Evolutionary conservation across 30 jellyfish, hydroid and myxozoan species (phyloP).

Genomic region (Aurelia coerulea): DNA sequence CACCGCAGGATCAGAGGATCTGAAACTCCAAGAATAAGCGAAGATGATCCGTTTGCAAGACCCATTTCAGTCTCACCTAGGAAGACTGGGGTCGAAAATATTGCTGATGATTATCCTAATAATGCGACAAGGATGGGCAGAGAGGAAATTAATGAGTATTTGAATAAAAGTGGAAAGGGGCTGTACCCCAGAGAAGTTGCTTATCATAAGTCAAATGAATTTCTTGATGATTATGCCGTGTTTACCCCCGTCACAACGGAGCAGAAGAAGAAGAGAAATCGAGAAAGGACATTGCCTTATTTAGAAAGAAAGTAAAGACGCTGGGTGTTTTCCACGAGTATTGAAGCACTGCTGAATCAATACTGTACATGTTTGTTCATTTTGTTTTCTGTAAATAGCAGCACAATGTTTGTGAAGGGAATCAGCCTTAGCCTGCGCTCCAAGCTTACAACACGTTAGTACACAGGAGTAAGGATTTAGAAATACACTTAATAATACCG

Average conservation of each 20-base stretch:
- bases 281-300: not conserved
- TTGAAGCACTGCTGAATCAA: too few species aligned
- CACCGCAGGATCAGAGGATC: slow-evolving; percentile 56
- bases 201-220: slow-evolving; percentile 41
- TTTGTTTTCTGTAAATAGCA: too few species aligned
- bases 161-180: slow-evolving; percentile 42
- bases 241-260: slow-evolving; percentile 54
- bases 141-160: slow-evolving; percentile 25
- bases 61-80: slow-evolving; percentile 20
- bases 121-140: slow-evolving; percentile 15
- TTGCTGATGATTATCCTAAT: slow-evolving; percentile 22
- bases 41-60: slow-evolving; percentile 30
- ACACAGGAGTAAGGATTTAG: too few species aligned
- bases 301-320: not conserved
- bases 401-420: too few species aligned
- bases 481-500: too few species aligned
- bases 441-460: too few species aligned
- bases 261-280: slow-evolving; percentile 29
- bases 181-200: slow-evolving; percentile 20
- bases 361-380: too few species aligned
- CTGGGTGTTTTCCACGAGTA: not conserved
- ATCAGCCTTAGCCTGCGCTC: too few species aligned
- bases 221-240: slow-evolving; percentile 31
- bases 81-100: slow-evolving; percentile 9
- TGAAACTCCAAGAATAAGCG: slow-evolving; percentile 6